A percentile compares a stretch with the other conserved stretches of the same genome.
These are phyloP conservation scores for Perithous albicinctus DNA, from an alignment of 2,888 invertebrate species.

Conservation along the genomic window DNA sequence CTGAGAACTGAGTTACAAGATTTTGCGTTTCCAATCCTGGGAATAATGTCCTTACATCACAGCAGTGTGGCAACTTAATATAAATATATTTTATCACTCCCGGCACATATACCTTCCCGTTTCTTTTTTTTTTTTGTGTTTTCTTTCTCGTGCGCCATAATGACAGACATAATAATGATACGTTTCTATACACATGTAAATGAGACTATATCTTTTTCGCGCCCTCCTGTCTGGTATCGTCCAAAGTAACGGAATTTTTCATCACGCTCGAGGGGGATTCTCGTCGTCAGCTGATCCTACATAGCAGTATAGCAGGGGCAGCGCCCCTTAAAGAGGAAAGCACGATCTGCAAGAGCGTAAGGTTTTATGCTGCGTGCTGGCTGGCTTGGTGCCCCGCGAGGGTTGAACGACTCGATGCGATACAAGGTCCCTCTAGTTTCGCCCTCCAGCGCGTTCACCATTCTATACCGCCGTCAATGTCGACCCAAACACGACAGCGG, in stretches of 20 bases:
- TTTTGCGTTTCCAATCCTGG: background rate
- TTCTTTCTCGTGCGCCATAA: background rate
- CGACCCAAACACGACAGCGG: constrained; percentile 51
- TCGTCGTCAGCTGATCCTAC: constrained; percentile 52
- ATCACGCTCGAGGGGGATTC: constrained; percentile 14
- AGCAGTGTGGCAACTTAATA: background rate
- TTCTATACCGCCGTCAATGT: constrained; percentile 24
- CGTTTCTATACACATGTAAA: constrained; percentile 9
- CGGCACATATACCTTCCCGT: no score
- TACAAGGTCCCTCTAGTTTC: constrained; percentile 53
- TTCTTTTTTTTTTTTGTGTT: background rate
- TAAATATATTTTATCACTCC: background rate
- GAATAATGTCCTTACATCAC: background rate
- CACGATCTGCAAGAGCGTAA: constrained; percentile 50
- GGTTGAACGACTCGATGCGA: constrained; percentile 63
- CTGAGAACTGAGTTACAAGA: background rate
- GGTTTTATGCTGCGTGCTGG: constrained; percentile 21
- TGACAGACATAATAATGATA: constrained; percentile 16
- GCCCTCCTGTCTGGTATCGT: background rate
- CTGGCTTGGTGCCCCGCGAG: constrained; percentile 26
- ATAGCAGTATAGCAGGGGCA: constrained; percentile 67
- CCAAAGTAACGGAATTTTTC: constrained; percentile 39
- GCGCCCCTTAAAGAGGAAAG: constrained; percentile 77
- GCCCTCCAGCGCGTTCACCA: background rate
- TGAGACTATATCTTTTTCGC: constrained; percentile 16